Conservation (phyloP, 1,140 invertebrate species). For the Euura lappo region DNA sequence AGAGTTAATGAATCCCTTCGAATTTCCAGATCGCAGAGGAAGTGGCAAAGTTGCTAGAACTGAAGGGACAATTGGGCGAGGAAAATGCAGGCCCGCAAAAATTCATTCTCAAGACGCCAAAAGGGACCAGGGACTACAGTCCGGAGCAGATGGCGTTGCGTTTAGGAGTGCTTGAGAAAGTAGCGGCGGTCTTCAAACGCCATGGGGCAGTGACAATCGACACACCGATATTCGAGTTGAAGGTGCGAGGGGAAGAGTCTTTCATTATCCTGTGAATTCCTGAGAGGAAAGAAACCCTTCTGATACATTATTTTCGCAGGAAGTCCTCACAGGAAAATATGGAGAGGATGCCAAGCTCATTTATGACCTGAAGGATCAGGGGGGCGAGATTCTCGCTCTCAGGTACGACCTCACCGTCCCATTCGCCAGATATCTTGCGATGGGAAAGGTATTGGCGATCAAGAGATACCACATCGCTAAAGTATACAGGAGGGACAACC, state of each 20-base stretch:
- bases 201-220: conserved; percentile 99
- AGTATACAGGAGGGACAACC: conserved; percentile 98
- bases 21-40: conserved; percentile 76
- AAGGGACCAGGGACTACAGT: conserved; percentile 95
- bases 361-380: conserved; percentile 98
- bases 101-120: conserved; percentile 88
- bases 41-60: conserved; percentile 78
- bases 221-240: conserved; percentile 98
- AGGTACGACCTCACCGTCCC: conserved; percentile 94
- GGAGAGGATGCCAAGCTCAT: conserved; percentile 99
- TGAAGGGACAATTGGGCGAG: conserved; percentile 76
- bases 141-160: conserved; percentile 95
- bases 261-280: too few species aligned
- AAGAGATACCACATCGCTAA: conserved; percentile 95
- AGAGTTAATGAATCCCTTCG: conserved; percentile 8
- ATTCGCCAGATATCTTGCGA: conserved; percentile 96
- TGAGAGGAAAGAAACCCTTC: too few species aligned
- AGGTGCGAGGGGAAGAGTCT: conserved; percentile 65
- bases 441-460: conserved; percentile 95
- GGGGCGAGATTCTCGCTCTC: conserved; percentile 92
- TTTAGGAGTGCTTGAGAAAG: conserved; percentile 87
- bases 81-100: conserved; percentile 69
- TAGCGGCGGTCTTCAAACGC: conserved; percentile 90
- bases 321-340: conserved; percentile 98
- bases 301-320: conserved; percentile 63